These are phyloP conservation scores for Axinella damicornis DNA, from an alignment of 37 sponge, comb jelly and placozoan genomes.

Conservation along the genomic window DNA sequence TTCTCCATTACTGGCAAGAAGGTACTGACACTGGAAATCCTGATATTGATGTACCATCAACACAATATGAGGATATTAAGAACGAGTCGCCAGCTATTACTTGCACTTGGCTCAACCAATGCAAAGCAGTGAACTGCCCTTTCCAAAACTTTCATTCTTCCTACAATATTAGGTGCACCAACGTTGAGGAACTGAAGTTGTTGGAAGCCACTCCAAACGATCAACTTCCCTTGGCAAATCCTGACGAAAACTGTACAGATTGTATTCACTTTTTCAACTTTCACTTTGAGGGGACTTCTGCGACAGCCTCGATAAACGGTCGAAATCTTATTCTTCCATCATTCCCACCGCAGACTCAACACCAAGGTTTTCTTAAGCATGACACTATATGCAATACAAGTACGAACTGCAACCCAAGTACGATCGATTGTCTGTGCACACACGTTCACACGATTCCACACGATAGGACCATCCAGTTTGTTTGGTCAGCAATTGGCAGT, in stretches of 20 bases:
- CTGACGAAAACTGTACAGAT: constrained; percentile 13
- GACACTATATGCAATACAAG: background rate
- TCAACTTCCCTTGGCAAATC: constrained; percentile 3
- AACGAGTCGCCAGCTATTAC: background rate
- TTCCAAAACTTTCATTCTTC: constrained; percentile 54
- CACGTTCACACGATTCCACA: constrained; percentile 6
- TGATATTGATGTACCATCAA: background rate
- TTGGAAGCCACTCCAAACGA: background rate
- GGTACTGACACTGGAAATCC: background rate
- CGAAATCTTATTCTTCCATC: constrained; percentile 22
- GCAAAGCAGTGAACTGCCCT: constrained; percentile 75
- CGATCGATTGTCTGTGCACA: constrained; percentile 9
- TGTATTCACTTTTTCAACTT: constrained; percentile 30
- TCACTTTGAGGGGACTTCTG: constrained; percentile 15
- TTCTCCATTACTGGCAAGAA: constrained; percentile 69
- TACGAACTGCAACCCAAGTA: background rate
- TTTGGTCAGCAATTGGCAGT: background rate
- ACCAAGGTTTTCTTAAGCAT: background rate
- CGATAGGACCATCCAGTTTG: constrained; percentile 13
- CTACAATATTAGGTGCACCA: constrained; percentile 62
- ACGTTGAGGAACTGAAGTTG: background rate
- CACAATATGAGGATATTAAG: constrained; percentile 17
- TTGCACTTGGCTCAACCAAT: constrained; percentile 18
- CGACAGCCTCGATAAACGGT: constrained; percentile 34
- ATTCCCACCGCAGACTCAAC: constrained; percentile 11